Base-by-base conservation (phyloP, 1,140 invertebrate species). In the Drosophila subpulchrella region DNA sequence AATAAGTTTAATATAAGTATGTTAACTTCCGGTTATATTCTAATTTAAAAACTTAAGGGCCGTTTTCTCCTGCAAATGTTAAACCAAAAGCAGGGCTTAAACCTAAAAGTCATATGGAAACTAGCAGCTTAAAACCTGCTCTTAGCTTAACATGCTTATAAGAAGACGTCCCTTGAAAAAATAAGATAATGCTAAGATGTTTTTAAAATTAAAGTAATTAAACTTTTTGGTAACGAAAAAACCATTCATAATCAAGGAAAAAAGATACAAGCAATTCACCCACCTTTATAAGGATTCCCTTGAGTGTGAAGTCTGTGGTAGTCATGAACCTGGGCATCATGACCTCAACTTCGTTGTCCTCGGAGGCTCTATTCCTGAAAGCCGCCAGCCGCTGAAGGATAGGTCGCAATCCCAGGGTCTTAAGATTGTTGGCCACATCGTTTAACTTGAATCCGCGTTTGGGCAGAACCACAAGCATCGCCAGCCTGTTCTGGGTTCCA, bases 271-370 rank as follows among this genome's bases (percentile, higher is more conserved):
- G 1, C 30, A 32, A 5, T 32, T 3, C 32, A 6, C 39, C 24
- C 61, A 54, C 78, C 91, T 93, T 92, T 96, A 94, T 89, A 2
- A 97, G 83, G 2, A 94, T 78, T 3, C 92, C 71, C 13, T 93
- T 94, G 48, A 97, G 80, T 42, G 95, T 93, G n/a, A 95, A 80
- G 75, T 94, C 94, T 3, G 94, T 95, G 47, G 95, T 93, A 4
- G 97, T 94, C 56, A 92, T 95, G 77, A 97, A 97, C 72, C 94
- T 94, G 0, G 97, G 97, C 53, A 97, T 75, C 60, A 93, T 93
- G 6, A 97, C 93, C 55, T 95, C 92, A 0, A 97, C 93, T 83
- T 95, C 94, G 60, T 95, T 94, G 36, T 94, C 94, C 12, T 88
- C 83, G 12, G 34, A 15, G 0, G 39, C 56, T 13, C 44, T 41